phyloP scores from a whole-genome alignment of 2,888 invertebrate species.

The Brachyptera putata region DNA sequence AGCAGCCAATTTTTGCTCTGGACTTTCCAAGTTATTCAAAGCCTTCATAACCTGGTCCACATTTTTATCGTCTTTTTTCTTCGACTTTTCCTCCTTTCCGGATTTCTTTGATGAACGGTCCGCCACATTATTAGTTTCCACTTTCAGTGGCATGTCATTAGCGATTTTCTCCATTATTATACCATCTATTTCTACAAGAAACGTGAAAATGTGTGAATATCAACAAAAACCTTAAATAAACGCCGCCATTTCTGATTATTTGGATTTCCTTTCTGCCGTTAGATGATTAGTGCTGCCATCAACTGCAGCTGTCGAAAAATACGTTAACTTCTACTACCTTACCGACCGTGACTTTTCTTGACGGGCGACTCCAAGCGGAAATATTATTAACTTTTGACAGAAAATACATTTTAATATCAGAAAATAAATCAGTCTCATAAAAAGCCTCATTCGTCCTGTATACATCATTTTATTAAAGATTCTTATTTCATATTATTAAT shows the following conservation, averaged over 20 bases:
- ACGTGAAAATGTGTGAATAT: slow-evolving; percentile 13
- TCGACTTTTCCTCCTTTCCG: slow-evolving; percentile 44
- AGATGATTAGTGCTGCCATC: not conserved
- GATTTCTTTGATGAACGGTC: slow-evolving; percentile 28
- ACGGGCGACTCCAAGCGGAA: too few species aligned
- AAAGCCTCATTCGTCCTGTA: too few species aligned
- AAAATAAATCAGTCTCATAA: too few species aligned
- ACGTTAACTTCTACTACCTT: too few species aligned
- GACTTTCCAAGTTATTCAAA: slow-evolving; percentile 51
- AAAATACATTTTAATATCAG: too few species aligned
- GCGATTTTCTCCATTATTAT: slow-evolving; percentile 37
- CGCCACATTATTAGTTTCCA: slow-evolving; percentile 28
- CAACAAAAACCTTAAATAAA: slow-evolving; percentile 26
- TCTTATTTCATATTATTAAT: too few species aligned
- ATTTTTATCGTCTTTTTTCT: slow-evolving; percentile 56
- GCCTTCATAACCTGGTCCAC: slow-evolving; percentile 64
- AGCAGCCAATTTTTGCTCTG: slow-evolving; percentile 64
- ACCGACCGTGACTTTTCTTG: too few species aligned
- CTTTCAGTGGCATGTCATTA: slow-evolving; percentile 31
- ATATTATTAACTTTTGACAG: too few species aligned
- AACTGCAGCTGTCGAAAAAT: too few species aligned
- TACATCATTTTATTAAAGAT: too few species aligned
- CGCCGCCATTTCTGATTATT: slow-evolving; percentile 21
- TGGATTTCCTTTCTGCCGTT: too few species aligned
- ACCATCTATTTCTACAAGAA: not conserved